These are phyloP conservation scores for Forbesichthys papilliferus DNA, from an alignment of 2,113 vertebrate genomes.

Conservation along the genomic window DNA sequence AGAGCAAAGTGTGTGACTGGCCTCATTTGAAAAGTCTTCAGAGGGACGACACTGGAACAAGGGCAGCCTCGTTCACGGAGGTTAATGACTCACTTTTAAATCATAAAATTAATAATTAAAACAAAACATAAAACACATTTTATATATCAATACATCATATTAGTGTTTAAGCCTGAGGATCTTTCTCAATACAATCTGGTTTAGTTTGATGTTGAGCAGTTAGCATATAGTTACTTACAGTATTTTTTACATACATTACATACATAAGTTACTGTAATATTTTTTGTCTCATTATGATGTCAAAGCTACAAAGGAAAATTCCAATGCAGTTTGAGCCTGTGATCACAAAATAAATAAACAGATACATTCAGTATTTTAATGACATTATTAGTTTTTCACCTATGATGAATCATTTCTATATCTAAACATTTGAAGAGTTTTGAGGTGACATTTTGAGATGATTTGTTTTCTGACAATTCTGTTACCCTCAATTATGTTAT, in stretches of 20 bases:
- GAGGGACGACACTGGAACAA: constrained; percentile 47
- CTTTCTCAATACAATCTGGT: too few relatives aligned
- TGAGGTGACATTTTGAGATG: too few relatives aligned
- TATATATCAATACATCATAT: too few relatives aligned
- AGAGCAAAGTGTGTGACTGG: constrained; percentile 46
- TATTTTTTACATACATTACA: too few relatives aligned
- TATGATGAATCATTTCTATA: constrained; percentile 1
- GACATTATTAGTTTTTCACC: constrained; percentile 13
- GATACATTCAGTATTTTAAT: constrained; percentile 20
- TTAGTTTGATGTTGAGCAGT: too few relatives aligned
- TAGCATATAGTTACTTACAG: too few relatives aligned
- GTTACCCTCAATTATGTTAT: too few relatives aligned
- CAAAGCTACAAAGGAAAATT: not conserved
- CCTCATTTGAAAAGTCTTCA: constrained; percentile 59
- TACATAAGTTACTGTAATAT: not conserved
- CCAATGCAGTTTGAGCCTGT: not conserved
- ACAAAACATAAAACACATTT: too few relatives aligned
- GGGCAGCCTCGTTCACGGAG: constrained; percentile 15
- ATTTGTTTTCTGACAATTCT: too few relatives aligned
- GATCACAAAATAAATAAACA: constrained; percentile 36
- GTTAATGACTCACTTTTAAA: not conserved
- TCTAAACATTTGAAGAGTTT: too few relatives aligned
- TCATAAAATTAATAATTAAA: not conserved
- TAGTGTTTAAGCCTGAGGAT: too few relatives aligned
- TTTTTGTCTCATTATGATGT: not conserved